Base-by-base conservation (phyloP, 2,797 vertebrate genomes). In the Nannoperca australis region DNA sequence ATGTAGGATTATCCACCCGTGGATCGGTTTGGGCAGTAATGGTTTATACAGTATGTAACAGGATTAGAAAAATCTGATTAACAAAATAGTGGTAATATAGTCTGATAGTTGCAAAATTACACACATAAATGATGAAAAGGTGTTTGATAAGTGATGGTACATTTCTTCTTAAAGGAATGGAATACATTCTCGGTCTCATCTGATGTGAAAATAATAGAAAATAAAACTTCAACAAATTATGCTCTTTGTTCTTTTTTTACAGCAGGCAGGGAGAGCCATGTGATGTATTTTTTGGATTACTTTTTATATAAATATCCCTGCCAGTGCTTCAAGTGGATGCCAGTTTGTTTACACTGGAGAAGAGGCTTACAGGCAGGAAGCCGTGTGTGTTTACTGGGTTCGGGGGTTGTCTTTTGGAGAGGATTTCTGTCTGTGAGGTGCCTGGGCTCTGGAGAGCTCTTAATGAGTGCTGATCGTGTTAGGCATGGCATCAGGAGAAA, bases 391-490 rank as follows among this genome's bases (percentile, higher is more conserved):
- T 76, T 84, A 42, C 73, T 78, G 85, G 85, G 84, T 83, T 83
- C 44, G 62, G 78, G 76, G 81, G 82, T 85, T 89, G 88, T 89
- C 68, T 84, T 87, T 91, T 90, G 86, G 88, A 90, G 74, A 69
- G 75, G 64, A 73, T 84, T 90, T 83, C 76, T 81, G 81, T 89
- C 80, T 92, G 88, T 82, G 84, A 75, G 86, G 82, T 84, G 84
- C 85, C 75, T 40, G 69, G 83, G 85, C 87, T 90, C 88, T 85
- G 68, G 83, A 91, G 84, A 90, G 85, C 88, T 90, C 78, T 84
- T 93, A 93, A 92, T 94, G 82, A 92, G 82, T 24, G 71, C 83
- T 93, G 91, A 92, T 93, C 86, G 72, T 45, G 81, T 92, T 86
- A 90, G 87, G 62, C 67, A 79, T 83, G 82, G 81, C 67, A 74